Percentiles rank a stretch among this genome's conserved stretches.
These are phyloP conservation scores for Platysternon megacephalum DNA, from an alignment of 2,113 vertebrate species.

Conservation along the genomic window DNA sequence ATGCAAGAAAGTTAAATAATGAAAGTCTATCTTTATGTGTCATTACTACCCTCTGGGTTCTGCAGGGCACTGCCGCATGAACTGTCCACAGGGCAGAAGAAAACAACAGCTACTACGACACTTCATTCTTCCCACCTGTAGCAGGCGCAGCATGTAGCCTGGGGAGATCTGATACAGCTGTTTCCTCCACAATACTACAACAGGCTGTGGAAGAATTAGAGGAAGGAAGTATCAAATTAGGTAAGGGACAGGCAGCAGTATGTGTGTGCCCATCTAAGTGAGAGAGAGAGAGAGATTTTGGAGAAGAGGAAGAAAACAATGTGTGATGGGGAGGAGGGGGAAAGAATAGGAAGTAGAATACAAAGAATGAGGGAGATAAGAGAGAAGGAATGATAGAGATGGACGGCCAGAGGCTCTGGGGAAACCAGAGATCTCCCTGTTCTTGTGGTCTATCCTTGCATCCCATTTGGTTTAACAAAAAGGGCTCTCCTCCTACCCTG, in stretches of 20 bases:
- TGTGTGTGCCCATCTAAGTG: not conserved
- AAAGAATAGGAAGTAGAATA: not conserved
- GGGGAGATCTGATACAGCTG: not conserved
- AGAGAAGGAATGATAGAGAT: not conserved
- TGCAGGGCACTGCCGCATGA: not conserved
- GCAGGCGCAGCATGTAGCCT: not conserved
- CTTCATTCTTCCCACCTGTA: not conserved
- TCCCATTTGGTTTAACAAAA: not conserved
- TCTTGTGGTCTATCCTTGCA: not conserved
- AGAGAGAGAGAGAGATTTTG: not conserved
- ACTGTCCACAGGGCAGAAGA: not conserved
- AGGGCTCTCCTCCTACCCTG: not conserved
- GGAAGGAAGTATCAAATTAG: not conserved
- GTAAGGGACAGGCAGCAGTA: not conserved
- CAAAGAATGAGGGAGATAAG: not conserved
- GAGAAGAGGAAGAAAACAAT: not conserved
- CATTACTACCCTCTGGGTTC: not conserved
- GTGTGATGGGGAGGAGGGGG: not conserved
- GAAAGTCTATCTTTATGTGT: not conserved
- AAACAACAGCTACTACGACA: not conserved
- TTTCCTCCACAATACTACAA: not conserved
- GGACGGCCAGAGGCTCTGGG: not conserved
- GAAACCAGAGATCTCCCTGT: not conserved
- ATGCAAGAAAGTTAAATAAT: not conserved
- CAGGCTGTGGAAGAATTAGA: not conserved